phyloP scores from a whole-genome alignment of 2,888 invertebrate species.

The Zygogramma bicolorata region DNA sequence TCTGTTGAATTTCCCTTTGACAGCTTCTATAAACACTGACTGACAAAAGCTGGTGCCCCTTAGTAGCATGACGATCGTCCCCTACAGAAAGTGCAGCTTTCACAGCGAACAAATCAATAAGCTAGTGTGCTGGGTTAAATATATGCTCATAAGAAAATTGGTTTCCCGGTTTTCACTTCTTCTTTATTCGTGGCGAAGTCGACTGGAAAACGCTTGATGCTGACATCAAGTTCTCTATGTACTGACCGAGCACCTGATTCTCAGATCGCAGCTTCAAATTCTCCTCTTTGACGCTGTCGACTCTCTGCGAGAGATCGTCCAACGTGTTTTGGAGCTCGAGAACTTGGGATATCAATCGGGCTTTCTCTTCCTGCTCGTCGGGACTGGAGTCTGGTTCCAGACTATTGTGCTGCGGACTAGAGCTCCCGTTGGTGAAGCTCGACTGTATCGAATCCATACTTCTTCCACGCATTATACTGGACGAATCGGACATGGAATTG shows the following conservation, averaged over 20 bases:
- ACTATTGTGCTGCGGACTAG: conserved; percentile 80
- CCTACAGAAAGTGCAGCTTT: neutral
- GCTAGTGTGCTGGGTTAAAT: neutral
- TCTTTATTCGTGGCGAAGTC: conserved; percentile 87
- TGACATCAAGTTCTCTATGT: conserved; percentile 99
- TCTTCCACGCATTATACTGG: conserved; percentile 80
- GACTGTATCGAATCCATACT: conserved; percentile 93
- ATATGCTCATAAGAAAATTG: neutral
- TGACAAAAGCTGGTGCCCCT: neutral
- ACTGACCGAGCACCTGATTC: conserved; percentile 98
- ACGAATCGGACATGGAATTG: conserved; percentile 67
- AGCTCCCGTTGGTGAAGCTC: conserved; percentile 89
- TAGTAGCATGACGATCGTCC: neutral
- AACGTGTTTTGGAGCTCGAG: conserved; percentile 97
- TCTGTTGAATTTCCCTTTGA: neutral
- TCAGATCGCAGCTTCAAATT: conserved; percentile 97
- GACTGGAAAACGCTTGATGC: conserved; percentile 97
- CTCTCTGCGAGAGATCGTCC: conserved; percentile 97
- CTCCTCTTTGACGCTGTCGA: conserved; percentile 99
- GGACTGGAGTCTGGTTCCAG: conserved; percentile 76
- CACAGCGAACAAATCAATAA: neutral
- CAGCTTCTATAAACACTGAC: neutral
- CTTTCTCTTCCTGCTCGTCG: conserved; percentile 98
- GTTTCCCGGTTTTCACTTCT: conserved; percentile 72
- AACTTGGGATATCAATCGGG: conserved; percentile 95